A percentile compares a stretch with the other conserved stretches of the same genome.
Conservation (phyloP, 2,888 invertebrate genomes). For the Pollenia amentaria region DNA sequence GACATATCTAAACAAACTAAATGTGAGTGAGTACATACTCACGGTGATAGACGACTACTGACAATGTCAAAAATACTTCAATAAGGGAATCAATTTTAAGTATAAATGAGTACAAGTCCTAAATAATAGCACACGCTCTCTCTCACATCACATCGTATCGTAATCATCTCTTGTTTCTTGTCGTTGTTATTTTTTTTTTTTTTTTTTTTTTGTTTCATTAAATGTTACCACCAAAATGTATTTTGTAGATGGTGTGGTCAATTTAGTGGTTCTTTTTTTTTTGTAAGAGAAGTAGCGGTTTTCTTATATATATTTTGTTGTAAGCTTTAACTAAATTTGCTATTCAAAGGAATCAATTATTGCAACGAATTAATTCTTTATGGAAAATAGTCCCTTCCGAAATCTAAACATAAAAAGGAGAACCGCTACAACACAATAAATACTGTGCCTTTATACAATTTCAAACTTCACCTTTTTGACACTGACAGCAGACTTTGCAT, state of each 20-base stretch:
- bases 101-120: slow-evolving; percentile 56
- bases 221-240: slow-evolving; percentile 64
- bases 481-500: too few species aligned
- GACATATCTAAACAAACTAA: slow-evolving; percentile 73
- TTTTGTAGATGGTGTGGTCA: slow-evolving; percentile 11
- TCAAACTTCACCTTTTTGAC: too few species aligned
- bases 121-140: slow-evolving; percentile 49
- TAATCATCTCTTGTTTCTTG: slow-evolving; percentile 37
- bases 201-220: slow-evolving; percentile 20
- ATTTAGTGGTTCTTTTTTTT: slow-evolving; percentile 12
- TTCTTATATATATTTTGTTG: too few species aligned
- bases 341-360: too few species aligned
- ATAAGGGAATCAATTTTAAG: slow-evolving; percentile 70
- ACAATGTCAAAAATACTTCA: slow-evolving; percentile 69
- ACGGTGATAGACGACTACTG: slow-evolving; percentile 65
- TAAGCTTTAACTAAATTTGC: too few species aligned
- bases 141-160: neutral
- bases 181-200: slow-evolving; percentile 26
- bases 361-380: too few species aligned
- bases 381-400: too few species aligned
- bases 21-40: slow-evolving; percentile 39
- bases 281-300: neutral
- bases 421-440: too few species aligned
- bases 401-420: too few species aligned
- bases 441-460: too few species aligned